These are phyloP conservation scores for Vidua chalybeata DNA, from an alignment of 2,113 vertebrate species.

Conservation along the genomic window DNA sequence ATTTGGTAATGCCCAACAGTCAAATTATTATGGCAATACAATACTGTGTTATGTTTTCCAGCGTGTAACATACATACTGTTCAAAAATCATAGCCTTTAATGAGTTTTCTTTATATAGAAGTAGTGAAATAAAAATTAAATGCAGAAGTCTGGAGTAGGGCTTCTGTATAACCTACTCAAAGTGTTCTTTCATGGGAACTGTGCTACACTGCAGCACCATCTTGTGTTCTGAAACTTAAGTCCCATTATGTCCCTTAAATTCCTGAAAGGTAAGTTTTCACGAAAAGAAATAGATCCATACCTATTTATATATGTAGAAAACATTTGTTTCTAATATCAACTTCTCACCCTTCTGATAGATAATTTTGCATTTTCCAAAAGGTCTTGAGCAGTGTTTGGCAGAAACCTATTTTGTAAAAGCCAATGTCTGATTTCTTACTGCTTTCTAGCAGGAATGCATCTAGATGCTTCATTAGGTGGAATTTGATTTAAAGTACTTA, in stretches of 20 bases:
- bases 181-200: neutral
- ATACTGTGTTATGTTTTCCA: neutral
- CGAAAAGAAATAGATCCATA: neutral
- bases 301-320: neutral
- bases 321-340: neutral
- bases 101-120: neutral
- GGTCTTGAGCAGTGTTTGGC: neutral
- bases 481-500: neutral
- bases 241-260: neutral
- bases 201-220: slow-evolving; percentile 59
- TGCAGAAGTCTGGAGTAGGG: neutral
- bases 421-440: neutral
- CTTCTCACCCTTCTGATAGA: neutral
- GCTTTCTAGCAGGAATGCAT: neutral
- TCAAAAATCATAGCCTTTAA: neutral
- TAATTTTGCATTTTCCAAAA: neutral
- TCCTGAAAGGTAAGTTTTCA: neutral
- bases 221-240: slow-evolving; percentile 47
- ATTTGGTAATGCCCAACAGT: neutral
- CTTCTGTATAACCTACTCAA: neutral
- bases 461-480: neutral
- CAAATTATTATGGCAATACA: neutral
- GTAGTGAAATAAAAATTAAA: neutral
- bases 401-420: neutral
- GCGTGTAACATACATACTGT: neutral